A percentile compares a stretch with the other conserved stretches of the same genome.
Conservation (phyloP, 2,113 vertebrate species). For the Bagarius yarrelli region DNA sequence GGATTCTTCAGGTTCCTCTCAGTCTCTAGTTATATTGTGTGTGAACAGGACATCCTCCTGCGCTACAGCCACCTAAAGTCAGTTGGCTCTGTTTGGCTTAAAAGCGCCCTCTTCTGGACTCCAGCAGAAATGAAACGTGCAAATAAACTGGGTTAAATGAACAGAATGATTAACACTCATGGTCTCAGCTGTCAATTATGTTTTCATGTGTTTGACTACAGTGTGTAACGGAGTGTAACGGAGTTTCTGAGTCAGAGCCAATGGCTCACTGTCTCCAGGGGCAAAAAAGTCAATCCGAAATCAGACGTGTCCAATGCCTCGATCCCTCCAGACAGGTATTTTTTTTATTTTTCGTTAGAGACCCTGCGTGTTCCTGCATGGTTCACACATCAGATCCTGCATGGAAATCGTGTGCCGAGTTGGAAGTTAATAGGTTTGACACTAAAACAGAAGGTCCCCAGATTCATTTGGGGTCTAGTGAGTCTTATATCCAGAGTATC, state of each 20-base stretch:
- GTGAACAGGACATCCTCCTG: too few relatives aligned
- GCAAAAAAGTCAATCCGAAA: slow-evolving; percentile 54
- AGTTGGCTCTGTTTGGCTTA: background rate
- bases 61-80: background rate
- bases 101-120: background rate
- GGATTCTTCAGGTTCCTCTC: too few relatives aligned
- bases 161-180: background rate
- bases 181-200: background rate
- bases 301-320: slow-evolving; percentile 59
- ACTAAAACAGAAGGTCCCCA: too few relatives aligned
- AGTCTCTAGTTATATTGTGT: too few relatives aligned
- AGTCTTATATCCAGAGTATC: background rate
- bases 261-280: slow-evolving; percentile 16
- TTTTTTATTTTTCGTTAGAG: too few relatives aligned
- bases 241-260: slow-evolving; percentile 31
- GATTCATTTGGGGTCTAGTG: background rate
- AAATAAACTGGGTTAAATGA: background rate
- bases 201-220: slow-evolving; percentile 56
- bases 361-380: background rate
- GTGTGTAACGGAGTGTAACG: too few relatives aligned
- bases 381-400: background rate
- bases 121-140: background rate
- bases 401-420: background rate
- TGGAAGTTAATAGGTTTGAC: background rate
- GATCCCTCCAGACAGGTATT: slow-evolving; percentile 70